phyloP scores from a whole-genome alignment of 2,113 vertebrate genomes.

The Neodontobutis hainanensis region DNA sequence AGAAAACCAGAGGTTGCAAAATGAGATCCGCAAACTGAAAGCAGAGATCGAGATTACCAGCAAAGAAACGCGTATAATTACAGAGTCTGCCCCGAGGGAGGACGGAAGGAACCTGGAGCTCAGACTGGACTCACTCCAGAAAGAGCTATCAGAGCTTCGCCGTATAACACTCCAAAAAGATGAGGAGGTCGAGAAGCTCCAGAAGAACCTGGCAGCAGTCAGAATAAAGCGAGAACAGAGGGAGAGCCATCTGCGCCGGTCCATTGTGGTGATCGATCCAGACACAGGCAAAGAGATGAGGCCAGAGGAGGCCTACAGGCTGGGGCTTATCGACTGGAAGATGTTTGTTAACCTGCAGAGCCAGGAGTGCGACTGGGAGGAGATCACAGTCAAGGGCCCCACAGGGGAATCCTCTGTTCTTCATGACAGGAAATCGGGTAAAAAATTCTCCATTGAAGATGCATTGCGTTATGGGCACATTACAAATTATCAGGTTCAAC shows the following conservation, averaged over 20 bases:
- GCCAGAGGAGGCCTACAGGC: conserved; percentile 91
- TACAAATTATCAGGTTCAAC: conserved; percentile 84
- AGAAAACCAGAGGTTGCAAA: conserved; percentile 90
- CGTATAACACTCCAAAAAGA: conserved; percentile 87
- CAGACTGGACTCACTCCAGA: conserved; percentile 86
- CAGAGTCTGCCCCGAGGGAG: conserved; percentile 77
- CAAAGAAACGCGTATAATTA: conserved; percentile 86
- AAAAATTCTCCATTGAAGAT: conserved; percentile 93
- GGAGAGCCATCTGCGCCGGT: conserved; percentile 92
- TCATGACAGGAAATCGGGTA: conserved; percentile 92
- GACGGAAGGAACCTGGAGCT: conserved; percentile 83
- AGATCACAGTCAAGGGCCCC: conserved; percentile 91
- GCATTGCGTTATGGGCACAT: conserved; percentile 86
- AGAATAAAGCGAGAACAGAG: conserved; percentile 91
- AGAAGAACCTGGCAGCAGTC: conserved; percentile 85
- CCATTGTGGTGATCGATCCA: conserved; percentile 95
- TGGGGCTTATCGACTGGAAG: conserved; percentile 94
- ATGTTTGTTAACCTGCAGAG: conserved; percentile 94
- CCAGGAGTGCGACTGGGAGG: conserved; percentile 99
- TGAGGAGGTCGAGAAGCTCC: conserved; percentile 86
- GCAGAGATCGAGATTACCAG: conserved; percentile 90
- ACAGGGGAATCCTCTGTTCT: conserved; percentile 90
- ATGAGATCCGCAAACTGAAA: conserved; percentile 88
- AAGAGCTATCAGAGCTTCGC: conserved; percentile 87
- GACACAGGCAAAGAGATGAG: conserved; percentile 94